Conservation (phyloP, 2,888 invertebrate genomes). For the Chymomyza amoena region DNA sequence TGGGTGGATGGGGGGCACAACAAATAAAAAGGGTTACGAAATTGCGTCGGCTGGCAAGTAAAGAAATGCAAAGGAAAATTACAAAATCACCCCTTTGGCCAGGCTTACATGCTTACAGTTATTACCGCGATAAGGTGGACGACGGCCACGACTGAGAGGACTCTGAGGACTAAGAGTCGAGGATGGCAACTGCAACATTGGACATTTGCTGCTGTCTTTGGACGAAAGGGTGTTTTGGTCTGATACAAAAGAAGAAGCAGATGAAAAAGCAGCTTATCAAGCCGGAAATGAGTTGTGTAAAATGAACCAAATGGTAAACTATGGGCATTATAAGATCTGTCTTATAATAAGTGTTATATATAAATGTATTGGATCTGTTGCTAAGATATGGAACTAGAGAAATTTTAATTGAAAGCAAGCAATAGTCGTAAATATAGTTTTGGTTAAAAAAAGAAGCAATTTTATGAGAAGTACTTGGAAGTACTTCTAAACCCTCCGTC, state of each 20-base stretch:
- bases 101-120: constrained; percentile 72
- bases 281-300: constrained; percentile 68
- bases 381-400: too few relatives aligned
- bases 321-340: not conserved
- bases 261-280: constrained; percentile 48
- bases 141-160: constrained; percentile 34
- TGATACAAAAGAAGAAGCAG: constrained; percentile 17
- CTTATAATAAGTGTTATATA: not conserved
- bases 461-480: too few relatives aligned
- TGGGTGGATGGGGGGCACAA: not conserved
- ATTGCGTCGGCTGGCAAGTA: constrained; percentile 46
- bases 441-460: too few relatives aligned
- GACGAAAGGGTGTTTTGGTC: not conserved
- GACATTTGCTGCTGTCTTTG: not conserved
- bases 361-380: not conserved
- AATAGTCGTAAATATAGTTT: too few relatives aligned
- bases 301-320: constrained; percentile 4
- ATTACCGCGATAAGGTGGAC: constrained; percentile 69
- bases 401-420: too few relatives aligned
- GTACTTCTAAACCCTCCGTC: too few relatives aligned
- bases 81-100: constrained; percentile 72
- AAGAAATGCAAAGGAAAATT: constrained; percentile 72
- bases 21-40: constrained; percentile 54
- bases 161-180: not conserved
- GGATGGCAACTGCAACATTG: not conserved